Conservation (phyloP, 2,888 invertebrate species). For the Mantis religiosa region DNA sequence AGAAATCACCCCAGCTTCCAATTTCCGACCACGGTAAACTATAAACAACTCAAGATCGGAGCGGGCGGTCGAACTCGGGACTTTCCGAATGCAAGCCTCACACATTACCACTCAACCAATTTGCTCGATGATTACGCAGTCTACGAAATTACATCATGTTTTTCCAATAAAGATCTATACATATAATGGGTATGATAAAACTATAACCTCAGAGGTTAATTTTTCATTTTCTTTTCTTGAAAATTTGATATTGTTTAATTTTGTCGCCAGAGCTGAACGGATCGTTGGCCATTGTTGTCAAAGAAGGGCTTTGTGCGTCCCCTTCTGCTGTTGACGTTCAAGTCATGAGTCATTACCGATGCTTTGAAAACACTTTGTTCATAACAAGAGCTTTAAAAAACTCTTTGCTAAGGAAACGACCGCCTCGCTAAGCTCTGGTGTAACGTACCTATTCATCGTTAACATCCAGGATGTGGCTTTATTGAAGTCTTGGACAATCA, state of each 20-base stretch:
- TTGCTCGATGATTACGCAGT: neutral
- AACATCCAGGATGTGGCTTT: slow-evolving; percentile 3
- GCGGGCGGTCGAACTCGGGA: too few species aligned
- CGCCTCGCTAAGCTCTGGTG: neutral
- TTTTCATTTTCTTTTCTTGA: slow-evolving; percentile 2
- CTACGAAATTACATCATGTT: neutral
- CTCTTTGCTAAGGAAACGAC: neutral
- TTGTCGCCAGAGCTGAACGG: slow-evolving; percentile 20
- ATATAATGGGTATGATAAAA: neutral
- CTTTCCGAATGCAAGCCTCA: too few species aligned
- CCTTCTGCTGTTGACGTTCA: neutral
- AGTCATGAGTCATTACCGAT: slow-evolving; percentile 24
- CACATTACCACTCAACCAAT: too few species aligned
- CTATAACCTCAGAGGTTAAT: neutral
- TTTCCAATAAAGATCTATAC: neutral
- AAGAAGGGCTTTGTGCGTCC: neutral
- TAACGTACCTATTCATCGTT: neutral
- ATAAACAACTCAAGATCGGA: too few species aligned
- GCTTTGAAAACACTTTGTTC: slow-evolving; percentile 6
- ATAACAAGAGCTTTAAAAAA: neutral
- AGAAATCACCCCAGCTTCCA: too few species aligned
- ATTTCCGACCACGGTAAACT: too few species aligned
- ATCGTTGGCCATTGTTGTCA: slow-evolving; percentile 24
- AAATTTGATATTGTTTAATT: slow-evolving; percentile 23
- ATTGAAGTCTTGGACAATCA: neutral